phyloP scores from a whole-genome alignment of 2,888 invertebrate species.

The Serripes groenlandicus region DNA sequence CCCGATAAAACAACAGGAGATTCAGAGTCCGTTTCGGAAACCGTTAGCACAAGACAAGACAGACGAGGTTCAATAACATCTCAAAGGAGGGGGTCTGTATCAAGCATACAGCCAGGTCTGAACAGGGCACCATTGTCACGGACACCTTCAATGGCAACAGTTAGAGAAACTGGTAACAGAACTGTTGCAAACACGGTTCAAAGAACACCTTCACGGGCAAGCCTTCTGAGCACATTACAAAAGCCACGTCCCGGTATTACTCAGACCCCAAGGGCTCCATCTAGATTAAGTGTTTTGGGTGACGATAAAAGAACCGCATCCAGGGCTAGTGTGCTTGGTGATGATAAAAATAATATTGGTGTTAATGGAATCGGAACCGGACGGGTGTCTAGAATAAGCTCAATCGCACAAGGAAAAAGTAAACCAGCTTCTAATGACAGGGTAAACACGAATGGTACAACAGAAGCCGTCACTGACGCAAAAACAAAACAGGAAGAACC shows the following conservation, averaged over 20 bases:
- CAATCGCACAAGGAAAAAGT: not conserved
- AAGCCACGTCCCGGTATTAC: constrained; percentile 4
- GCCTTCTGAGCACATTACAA: not conserved
- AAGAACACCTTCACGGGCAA: constrained; percentile 10
- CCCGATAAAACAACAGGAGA: constrained; percentile 7
- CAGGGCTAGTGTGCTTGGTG: not conserved
- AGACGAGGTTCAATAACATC: not conserved
- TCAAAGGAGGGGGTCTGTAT: not conserved
- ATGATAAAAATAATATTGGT: not conserved
- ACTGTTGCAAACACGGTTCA: not conserved
- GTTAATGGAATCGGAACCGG: too few relatives aligned
- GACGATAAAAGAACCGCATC: not conserved
- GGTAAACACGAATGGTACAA: not conserved
- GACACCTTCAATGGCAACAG: constrained; percentile 33
- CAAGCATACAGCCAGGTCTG: not conserved
- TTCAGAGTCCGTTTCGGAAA: not conserved
- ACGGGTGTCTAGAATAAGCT: not conserved
- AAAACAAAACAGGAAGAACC: not conserved
- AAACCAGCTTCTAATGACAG: not conserved
- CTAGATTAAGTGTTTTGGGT: constrained; percentile 21
- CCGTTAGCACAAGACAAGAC: constrained; percentile 5
- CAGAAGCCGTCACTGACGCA: not conserved
- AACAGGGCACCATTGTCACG: constrained; percentile 6
- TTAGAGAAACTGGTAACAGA: not conserved
- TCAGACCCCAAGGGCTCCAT: constrained; percentile 29